A percentile compares a stretch with the other conserved stretches of the same genome.
phyloP scores from a whole-genome alignment of 2,888 invertebrate genomes.

The Idaea aversata region DNA sequence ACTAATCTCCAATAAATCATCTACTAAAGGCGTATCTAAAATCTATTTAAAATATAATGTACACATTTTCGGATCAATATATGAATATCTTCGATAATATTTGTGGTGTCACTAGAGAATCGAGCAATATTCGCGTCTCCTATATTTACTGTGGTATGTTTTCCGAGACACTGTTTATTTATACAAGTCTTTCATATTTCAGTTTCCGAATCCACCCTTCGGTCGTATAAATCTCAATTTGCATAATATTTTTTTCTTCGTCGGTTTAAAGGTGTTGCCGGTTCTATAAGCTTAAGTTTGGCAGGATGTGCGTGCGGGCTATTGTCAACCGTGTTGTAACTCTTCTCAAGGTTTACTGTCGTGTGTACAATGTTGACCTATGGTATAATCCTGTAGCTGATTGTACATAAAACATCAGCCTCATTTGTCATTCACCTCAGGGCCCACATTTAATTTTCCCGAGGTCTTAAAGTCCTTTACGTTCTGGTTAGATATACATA shows the following conservation, averaged over 20 bases:
- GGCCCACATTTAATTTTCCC: constrained; percentile 50
- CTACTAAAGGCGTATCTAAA: neutral
- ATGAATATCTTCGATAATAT: constrained; percentile 15
- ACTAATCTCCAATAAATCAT: too few relatives aligned
- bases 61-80: neutral
- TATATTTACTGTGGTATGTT: constrained; percentile 25
- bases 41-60: neutral
- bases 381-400: constrained; percentile 31
- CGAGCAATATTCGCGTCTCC: constrained; percentile 21
- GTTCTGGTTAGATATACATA: constrained; percentile 27
- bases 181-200: constrained; percentile 40
- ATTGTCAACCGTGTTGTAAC: constrained; percentile 20
- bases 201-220: constrained; percentile 40
- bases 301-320: constrained; percentile 7
- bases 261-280: constrained; percentile 44
- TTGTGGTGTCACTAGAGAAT: constrained; percentile 19
- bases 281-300: constrained; percentile 29
- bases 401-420: constrained; percentile 37
- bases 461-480: constrained; percentile 33
- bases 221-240: constrained; percentile 54
- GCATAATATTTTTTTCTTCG: constrained; percentile 51
- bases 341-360: constrained; percentile 15
- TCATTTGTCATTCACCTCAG: constrained; percentile 53
- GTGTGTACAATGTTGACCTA: constrained; percentile 16
- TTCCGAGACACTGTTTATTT: constrained; percentile 34